Conservation (phyloP, 2,113 vertebrate genomes). For the Forbesichthys agassizii region DNA sequence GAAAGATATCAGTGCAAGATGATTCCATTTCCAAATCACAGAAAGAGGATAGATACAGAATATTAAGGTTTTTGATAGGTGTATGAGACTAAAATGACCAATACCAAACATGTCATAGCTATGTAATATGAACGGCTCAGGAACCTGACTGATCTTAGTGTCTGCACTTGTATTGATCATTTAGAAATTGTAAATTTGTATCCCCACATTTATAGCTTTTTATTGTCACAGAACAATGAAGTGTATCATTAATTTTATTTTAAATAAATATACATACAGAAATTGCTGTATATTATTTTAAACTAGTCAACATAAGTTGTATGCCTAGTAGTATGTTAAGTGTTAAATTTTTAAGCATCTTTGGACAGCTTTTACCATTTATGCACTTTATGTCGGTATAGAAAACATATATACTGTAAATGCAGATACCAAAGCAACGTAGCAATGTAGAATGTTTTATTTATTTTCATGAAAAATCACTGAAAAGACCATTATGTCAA, state of each 20-base stretch:
- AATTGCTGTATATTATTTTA: background rate
- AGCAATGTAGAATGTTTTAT: too few relatives aligned
- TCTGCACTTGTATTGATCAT: slow-evolving; percentile 26
- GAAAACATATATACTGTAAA: too few relatives aligned
- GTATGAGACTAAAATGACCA: background rate
- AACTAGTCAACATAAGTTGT: background rate
- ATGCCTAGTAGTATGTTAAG: background rate
- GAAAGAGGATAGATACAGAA: too few relatives aligned
- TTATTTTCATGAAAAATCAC: background rate
- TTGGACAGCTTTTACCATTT: background rate
- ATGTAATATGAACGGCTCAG: slow-evolving; percentile 32
- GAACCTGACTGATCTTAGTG: background rate
- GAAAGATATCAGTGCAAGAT: too few relatives aligned
- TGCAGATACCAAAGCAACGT: background rate
- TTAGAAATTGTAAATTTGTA: background rate
- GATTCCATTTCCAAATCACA: too few relatives aligned
- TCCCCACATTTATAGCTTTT: background rate
- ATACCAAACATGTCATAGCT: background rate
- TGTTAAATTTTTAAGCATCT: background rate
- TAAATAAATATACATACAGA: slow-evolving; percentile 28
- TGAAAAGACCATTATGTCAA: too few relatives aligned
- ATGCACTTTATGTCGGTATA: too few relatives aligned
- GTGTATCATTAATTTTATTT: slow-evolving; percentile 17
- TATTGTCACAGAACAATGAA: background rate
- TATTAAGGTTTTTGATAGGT: background rate